A percentile compares a stretch with the other conserved stretches of the same genome.
These are phyloP conservation scores for Syngnathus floridae DNA, from an alignment of 2,113 vertebrate genomes.

Conservation along the genomic window DNA sequence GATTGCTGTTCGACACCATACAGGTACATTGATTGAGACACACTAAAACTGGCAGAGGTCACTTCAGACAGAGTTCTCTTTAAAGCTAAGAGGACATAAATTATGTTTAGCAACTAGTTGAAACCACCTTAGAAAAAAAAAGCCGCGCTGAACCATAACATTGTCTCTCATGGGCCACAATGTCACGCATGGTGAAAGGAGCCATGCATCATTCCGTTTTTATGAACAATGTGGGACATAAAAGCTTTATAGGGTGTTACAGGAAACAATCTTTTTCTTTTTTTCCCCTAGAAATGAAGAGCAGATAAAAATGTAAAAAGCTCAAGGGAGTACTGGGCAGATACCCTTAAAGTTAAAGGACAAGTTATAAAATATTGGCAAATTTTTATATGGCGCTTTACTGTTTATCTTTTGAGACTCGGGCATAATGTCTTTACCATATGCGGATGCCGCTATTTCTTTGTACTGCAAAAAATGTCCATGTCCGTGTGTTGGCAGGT, in stretches of 20 bases:
- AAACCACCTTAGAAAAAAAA: conserved; percentile 31
- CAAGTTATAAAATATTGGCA: conserved; percentile 24
- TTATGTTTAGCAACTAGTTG: conserved; percentile 6
- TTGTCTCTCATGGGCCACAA: conserved; percentile 1
- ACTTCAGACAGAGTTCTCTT: conserved; percentile 4
- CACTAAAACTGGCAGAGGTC: conserved; percentile 23
- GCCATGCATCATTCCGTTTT: conserved; percentile 33
- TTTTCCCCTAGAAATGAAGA: conserved; percentile 42
- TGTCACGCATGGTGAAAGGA: conserved; percentile 18
- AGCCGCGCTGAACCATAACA: conserved; percentile 39
- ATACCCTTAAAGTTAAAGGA: conserved; percentile 31
- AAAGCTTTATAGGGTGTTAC: conserved; percentile 45
- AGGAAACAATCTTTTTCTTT: conserved; percentile 44
- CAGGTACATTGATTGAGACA: conserved; percentile 25
- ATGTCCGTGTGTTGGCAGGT: conserved; percentile 9
- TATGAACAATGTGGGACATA: conserved; percentile 42
- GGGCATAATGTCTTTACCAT: conserved; percentile 44
- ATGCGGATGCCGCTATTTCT: not conserved
- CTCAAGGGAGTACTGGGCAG: conserved; percentile 24
- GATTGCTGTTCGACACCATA: conserved; percentile 29
- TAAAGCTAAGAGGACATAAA: conserved; percentile 7
- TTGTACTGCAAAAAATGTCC: not conserved
- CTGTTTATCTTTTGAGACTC: conserved; percentile 39
- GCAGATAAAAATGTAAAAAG: conserved; percentile 42
- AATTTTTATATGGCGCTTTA: conserved; percentile 48